These are phyloP conservation scores for Drosophila saltans DNA, from an alignment of 1,140 invertebrate genomes.

Conservation along the genomic window DNA sequence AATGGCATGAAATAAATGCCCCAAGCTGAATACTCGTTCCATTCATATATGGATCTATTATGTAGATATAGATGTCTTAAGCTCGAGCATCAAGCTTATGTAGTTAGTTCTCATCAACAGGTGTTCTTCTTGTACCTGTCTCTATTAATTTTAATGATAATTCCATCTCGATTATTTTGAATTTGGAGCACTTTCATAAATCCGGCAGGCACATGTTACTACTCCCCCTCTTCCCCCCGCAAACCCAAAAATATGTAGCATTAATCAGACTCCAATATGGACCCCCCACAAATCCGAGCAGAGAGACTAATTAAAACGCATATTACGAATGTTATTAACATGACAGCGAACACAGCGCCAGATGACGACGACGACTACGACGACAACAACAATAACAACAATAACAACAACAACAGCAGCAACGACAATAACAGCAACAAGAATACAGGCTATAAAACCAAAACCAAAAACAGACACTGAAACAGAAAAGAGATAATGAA, in stretches of 20 bases:
- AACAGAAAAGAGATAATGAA: constrained; percentile 61
- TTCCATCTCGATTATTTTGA: constrained; percentile 13
- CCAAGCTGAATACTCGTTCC: too few relatives aligned
- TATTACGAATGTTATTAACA: constrained; percentile 82
- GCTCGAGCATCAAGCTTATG: too few relatives aligned
- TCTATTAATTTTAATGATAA: not conserved
- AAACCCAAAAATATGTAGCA: constrained; percentile 49
- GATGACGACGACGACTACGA: not conserved
- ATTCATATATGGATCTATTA: too few relatives aligned
- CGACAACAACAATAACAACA: too few relatives aligned
- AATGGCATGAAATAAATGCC: not conserved
- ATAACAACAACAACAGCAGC: too few relatives aligned
- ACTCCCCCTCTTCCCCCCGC: constrained; percentile 26
- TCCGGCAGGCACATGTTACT: constrained; percentile 38
- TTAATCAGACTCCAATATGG: constrained; percentile 54
- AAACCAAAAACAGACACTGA: constrained; percentile 28
- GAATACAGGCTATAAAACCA: constrained; percentile 48
- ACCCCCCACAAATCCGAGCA: constrained; percentile 51
- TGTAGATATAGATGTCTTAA: too few relatives aligned
- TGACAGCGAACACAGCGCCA: constrained; percentile 78
- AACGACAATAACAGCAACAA: not conserved
- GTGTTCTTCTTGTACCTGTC: not conserved
- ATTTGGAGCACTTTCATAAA: constrained; percentile 25
- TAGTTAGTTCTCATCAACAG: too few relatives aligned
- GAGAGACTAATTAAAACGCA: constrained; percentile 72